phyloP scores from a whole-genome alignment of 2,888 invertebrate species.

The Chesias legatella region DNA sequence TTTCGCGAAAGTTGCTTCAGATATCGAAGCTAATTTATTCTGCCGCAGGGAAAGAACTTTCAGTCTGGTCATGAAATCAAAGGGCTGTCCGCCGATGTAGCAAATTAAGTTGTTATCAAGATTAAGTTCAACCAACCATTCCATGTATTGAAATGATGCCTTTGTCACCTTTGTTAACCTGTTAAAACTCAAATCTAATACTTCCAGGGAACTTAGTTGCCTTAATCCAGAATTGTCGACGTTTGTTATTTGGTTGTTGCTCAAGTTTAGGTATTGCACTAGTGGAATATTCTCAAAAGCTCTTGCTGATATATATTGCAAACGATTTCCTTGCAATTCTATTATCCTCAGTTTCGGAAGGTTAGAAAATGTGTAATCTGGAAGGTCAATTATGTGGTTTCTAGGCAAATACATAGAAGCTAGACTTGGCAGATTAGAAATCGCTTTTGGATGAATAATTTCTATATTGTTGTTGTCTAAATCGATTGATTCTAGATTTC shows the following conservation, averaged over 20 bases:
- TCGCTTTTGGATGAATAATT: conserved; percentile 85
- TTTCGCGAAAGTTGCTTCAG: conserved; percentile 87
- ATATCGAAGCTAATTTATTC: conserved; percentile 86
- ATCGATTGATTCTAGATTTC: conserved; percentile 86
- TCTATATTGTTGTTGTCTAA: conserved; percentile 90
- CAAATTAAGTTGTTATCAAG: conserved; percentile 92
- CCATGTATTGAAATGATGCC: conserved; percentile 85
- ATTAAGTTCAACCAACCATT: conserved; percentile 92
- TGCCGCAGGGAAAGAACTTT: conserved; percentile 88
- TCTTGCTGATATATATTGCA: conserved; percentile 85
- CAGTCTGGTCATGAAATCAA: conserved; percentile 91
- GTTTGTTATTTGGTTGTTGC: conserved; percentile 87
- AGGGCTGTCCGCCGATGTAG: conserved; percentile 88
- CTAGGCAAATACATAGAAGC: conserved; percentile 85
- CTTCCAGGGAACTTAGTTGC: conserved; percentile 88
- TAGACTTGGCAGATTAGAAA: conserved; percentile 85
- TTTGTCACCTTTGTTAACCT: conserved; percentile 85
- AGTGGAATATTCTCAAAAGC: conserved; percentile 90
- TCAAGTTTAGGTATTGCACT: conserved; percentile 90
- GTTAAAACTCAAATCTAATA: conserved; percentile 91
- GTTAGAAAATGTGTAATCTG: conserved; percentile 87
- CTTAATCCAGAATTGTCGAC: conserved; percentile 88
- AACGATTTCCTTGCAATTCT: conserved; percentile 89
- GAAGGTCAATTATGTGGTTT: conserved; percentile 87
- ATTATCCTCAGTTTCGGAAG: conserved; percentile 86